Evolutionary conservation across 2,113 vertebrate genomes (phyloP).

Genomic region (Thamnophis sirtalis): DNA sequence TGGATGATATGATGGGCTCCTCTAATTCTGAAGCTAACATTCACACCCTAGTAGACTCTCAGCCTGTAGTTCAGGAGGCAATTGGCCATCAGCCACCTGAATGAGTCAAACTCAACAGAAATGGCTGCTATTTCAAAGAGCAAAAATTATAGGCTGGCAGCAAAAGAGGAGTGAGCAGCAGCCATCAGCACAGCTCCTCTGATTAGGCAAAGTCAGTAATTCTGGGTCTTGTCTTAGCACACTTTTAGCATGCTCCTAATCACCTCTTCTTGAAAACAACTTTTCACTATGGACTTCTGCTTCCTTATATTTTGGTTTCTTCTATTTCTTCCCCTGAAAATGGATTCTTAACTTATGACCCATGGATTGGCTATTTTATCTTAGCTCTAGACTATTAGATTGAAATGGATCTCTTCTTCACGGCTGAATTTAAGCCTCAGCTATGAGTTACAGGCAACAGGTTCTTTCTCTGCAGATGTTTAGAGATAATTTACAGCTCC

Average conservation of each 20-base stretch:
- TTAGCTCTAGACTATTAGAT: neutral
- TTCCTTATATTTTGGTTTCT: neutral
- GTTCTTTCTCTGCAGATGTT: neutral
- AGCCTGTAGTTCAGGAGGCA: neutral
- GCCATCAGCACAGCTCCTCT: neutral
- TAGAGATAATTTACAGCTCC: neutral
- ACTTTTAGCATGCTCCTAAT: neutral
- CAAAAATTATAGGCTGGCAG: neutral
- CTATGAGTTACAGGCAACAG: neutral
- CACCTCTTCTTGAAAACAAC: neutral
- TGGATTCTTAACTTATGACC: neutral
- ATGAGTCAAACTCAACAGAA: neutral
- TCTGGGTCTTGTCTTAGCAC: neutral
- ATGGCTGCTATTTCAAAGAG: neutral
- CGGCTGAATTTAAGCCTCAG: neutral
- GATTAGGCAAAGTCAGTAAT: neutral
- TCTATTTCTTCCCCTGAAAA: neutral
- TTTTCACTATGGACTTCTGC: neutral
- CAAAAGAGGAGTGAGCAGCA: neutral
- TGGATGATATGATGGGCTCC: neutral
- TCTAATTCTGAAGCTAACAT: neutral
- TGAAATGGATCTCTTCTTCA: neutral
- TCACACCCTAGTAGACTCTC: neutral
- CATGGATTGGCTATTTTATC: neutral
- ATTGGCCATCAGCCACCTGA: neutral